Evolutionary conservation across 2,888 invertebrate species (phyloP), one percentile per base, ranked within the genome.

Genomic region (Heliothis peltigera): DNA sequence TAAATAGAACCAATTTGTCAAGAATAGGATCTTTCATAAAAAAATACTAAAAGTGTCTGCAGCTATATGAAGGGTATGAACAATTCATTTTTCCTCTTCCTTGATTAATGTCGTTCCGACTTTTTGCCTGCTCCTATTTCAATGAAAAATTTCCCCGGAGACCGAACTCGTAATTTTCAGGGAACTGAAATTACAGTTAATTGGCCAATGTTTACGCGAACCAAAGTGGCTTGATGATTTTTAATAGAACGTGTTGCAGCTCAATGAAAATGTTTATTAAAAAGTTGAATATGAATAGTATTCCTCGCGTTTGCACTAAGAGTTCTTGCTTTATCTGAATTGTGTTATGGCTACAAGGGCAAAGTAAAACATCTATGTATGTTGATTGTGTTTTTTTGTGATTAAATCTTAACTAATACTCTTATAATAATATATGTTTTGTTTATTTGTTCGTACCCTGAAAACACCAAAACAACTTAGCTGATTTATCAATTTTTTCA

Each of bases 91-190:
- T 82, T 84, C 80, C 79, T 80, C 81, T 79, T 79, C 77, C 85
- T 82, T 92, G 91, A 92, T 92, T 91, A 92, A 92, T 90, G 88
- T 84, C 84, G 84, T 85, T 79, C 79, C 76, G 81, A 85, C 83
- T 87, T 88, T 90, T 87, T 85, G 82, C 82, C 82, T 75, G 84
- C 80, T 89, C 85, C 86, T 88, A 88, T 91, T 92, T 88, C 89
- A 90, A 90, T 92, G 91, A 92, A 91, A 91, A 92, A 92, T 92
- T 92, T 92, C 93, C 93, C 93, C 68, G 56, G 92, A 83, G 93
- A 82, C 86, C 74, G 65, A 77, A 75, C 80, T 86, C 80, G 84
- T 87, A 87, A 89, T 90, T 89, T 87, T 82, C 82, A 84, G 80
- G 75, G 78, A 81, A 84, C 83, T 81, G 82, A 84, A 86, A 87